A percentile compares a stretch with the other conserved stretches of the same genome.
Conservation (phyloP, 2,797 vertebrate species). For the Simalia tracyae region DNA sequence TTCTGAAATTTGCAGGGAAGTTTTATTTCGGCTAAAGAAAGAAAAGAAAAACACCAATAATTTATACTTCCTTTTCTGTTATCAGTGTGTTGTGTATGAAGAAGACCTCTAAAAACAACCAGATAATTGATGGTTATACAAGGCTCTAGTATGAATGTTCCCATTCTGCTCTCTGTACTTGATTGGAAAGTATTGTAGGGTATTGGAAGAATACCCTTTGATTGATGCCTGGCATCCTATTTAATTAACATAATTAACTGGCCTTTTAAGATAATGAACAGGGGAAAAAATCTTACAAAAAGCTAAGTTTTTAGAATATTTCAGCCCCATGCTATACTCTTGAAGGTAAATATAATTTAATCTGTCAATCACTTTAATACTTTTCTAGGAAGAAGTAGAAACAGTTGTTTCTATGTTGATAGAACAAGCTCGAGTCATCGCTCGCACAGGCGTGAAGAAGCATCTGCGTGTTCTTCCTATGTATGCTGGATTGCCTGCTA, state of each 20-base stretch:
- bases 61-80: not conserved
- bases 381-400: conserved; percentile 92
- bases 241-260: not conserved
- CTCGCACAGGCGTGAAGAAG: conserved; percentile 91
- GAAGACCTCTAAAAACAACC: not conserved
- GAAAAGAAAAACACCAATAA: not conserved
- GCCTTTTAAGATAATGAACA: not conserved
- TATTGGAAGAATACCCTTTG: not conserved
- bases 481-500: conserved; percentile 92
- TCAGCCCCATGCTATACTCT: not conserved
- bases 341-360: not conserved
- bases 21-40: not conserved
- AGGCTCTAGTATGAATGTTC: not conserved
- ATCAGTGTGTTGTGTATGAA: not conserved
- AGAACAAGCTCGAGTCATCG: conserved; percentile 90
- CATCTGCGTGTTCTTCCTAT: conserved; percentile 93
- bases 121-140: not conserved
- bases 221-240: not conserved
- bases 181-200: not conserved
- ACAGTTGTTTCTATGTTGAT: conserved; percentile 90
- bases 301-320: not conserved
- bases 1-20: not conserved
- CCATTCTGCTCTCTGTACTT: not conserved
- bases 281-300: not conserved
- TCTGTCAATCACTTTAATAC: conserved; percentile 27